These are phyloP conservation scores for Tragopan temminckii DNA, from an alignment of 2,797 vertebrate genomes.

Conservation along the genomic window DNA sequence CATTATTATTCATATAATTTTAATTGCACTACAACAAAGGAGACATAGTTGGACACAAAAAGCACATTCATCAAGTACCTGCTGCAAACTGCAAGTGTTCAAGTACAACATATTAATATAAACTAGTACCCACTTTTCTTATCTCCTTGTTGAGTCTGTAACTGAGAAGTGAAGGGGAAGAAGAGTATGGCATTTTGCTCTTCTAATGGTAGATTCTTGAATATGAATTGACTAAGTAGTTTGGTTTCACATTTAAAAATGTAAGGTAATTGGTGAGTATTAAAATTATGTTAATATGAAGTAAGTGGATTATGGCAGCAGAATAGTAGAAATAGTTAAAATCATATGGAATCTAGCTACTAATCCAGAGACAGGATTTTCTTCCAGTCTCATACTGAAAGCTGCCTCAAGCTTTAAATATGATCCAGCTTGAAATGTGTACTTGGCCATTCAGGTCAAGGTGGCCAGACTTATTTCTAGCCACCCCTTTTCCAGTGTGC, in stretches of 20 bases:
- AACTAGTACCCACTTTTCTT: conserved; percentile 70
- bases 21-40: conserved; percentile 63
- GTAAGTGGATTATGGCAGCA: background rate
- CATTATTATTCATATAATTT: conserved; percentile 49
- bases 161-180: conserved; percentile 36
- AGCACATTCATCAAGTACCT: conserved; percentile 79
- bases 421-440: background rate
- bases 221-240: conserved; percentile 60
- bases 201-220: conserved; percentile 45
- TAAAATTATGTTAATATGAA: conserved; percentile 49
- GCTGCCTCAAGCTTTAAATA: background rate
- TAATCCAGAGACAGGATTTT: conserved; percentile 1
- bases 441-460: background rate
- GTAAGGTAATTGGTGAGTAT: conserved; percentile 54
- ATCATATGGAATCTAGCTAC: background rate
- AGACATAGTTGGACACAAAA: conserved; percentile 66
- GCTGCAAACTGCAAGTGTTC: conserved; percentile 77
- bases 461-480: background rate
- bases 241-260: conserved; percentile 75
- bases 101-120: conserved; percentile 79
- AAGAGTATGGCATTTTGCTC: conserved; percentile 27
- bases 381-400: conserved; percentile 1
- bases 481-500: background rate
- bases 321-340: background rate
- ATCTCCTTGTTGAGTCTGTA: conserved; percentile 54